Conservation (phyloP, 2,888 invertebrate species). For the Phytoseiulus persimilis region DNA sequence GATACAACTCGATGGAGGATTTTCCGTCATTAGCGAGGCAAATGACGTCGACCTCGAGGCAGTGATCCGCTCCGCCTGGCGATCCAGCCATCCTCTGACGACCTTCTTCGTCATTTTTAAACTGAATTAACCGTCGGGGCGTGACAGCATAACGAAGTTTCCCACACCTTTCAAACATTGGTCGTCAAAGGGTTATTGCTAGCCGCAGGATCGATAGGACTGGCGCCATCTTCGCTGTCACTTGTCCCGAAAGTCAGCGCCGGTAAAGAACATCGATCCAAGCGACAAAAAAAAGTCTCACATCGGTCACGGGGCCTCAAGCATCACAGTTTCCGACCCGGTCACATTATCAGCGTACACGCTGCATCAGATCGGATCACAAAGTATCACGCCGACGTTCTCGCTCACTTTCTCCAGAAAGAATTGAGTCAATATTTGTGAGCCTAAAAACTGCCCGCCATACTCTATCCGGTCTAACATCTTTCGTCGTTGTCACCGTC, state of each 20-base stretch:
- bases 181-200: background rate
- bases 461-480: background rate
- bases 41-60: too few relatives aligned
- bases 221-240: background rate
- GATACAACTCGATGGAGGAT: too few relatives aligned
- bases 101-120: background rate
- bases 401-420: background rate
- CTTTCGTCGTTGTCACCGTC: background rate
- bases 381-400: background rate
- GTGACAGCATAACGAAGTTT: background rate
- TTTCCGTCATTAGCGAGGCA: too few relatives aligned
- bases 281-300: background rate
- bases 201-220: background rate
- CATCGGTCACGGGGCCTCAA: background rate
- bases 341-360: background rate
- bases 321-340: background rate
- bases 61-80: too few relatives aligned
- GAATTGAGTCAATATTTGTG: background rate
- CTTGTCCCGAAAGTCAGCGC: background rate
- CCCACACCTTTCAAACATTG: background rate
- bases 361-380: too few relatives aligned
- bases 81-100: background rate
- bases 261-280: background rate
- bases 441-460: background rate
- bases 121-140: background rate